A percentile compares a stretch with the other conserved stretches of the same genome.
phyloP scores from a whole-genome alignment of 2,888 invertebrate species.

The Craniophora ligustri region DNA sequence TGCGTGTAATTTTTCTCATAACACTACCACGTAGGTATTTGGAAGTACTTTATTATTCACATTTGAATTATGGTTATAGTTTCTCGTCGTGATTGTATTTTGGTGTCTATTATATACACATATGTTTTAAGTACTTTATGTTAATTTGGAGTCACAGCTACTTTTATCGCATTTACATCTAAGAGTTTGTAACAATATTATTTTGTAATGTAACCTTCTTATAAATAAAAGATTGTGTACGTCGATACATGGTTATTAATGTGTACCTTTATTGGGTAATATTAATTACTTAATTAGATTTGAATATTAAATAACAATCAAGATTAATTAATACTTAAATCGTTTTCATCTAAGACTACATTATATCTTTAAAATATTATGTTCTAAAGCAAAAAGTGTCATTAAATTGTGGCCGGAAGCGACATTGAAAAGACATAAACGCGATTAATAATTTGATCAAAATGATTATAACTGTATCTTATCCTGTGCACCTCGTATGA shows the following conservation, averaged over 20 bases:
- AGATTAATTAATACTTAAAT: conserved; percentile 1
- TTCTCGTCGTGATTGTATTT: conserved; percentile 54
- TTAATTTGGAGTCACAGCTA: conserved; percentile 41
- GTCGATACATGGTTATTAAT: conserved; percentile 38
- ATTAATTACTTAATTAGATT: conserved; percentile 39
- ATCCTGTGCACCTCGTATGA: conserved; percentile 41
- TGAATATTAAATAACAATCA: conserved; percentile 15
- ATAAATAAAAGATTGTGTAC: conserved; percentile 51
- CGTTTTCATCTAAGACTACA: not conserved
- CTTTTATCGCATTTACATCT: conserved; percentile 46
- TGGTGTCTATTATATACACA: conserved; percentile 33
- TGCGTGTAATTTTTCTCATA: conserved; percentile 76
- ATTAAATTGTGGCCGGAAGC: conserved; percentile 51
- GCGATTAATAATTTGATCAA: conserved; percentile 53
- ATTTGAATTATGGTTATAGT: conserved; percentile 74
- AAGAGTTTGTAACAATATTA: conserved; percentile 46
- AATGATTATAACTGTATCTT: conserved; percentile 33
- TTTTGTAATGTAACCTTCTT: conserved; percentile 50
- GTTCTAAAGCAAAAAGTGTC: conserved; percentile 13
- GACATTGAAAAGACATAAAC: conserved; percentile 73
- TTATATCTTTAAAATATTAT: conserved; percentile 8
- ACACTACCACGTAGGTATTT: conserved; percentile 66
- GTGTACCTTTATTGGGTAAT: conserved; percentile 43
- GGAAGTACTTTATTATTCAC: conserved; percentile 66
- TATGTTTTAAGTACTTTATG: conserved; percentile 45